Percentiles rank a stretch among this genome's conserved stretches.
Conservation (phyloP, 2,888 invertebrate species). For the Cryptus viduatorius region DNA sequence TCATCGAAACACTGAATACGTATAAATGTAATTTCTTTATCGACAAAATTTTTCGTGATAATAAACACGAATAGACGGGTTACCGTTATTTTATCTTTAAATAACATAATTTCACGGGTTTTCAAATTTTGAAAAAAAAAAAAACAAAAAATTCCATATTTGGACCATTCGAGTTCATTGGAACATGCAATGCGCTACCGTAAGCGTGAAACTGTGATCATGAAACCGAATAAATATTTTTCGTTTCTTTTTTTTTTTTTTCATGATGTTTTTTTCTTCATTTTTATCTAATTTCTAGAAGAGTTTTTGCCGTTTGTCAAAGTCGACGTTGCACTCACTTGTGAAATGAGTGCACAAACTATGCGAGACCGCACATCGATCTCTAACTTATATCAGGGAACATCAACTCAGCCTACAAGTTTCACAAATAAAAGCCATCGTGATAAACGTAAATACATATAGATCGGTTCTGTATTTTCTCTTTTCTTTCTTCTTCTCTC, state of each 20-base stretch:
- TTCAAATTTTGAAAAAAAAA: neutral
- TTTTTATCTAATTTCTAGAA: neutral
- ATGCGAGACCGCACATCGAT: constrained; percentile 1
- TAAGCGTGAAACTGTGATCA: neutral
- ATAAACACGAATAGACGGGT: no score
- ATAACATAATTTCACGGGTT: neutral
- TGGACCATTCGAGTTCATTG: neutral
- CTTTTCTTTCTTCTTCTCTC: constrained; percentile 68
- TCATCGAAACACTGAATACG: no score
- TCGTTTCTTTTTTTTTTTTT: neutral
- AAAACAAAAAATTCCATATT: neutral
- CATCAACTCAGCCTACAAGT: neutral
- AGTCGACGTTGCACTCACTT: constrained; percentile 2
- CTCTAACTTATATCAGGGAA: constrained; percentile 9
- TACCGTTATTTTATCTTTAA: neutral
- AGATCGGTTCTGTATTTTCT: constrained; percentile 60
- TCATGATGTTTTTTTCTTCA: neutral
- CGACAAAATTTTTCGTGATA: no score
- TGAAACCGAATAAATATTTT: neutral
- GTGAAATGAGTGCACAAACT: neutral
- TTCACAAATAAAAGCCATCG: constrained; percentile 9
- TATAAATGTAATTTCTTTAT: no score
- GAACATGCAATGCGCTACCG: neutral
- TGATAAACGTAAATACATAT: constrained; percentile 53
- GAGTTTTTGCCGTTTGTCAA: neutral